A percentile compares a stretch with the other conserved stretches of the same genome.
These are phyloP conservation scores for Drosophila orena DNA, from an alignment of 1,140 invertebrate species.

Conservation along the genomic window DNA sequence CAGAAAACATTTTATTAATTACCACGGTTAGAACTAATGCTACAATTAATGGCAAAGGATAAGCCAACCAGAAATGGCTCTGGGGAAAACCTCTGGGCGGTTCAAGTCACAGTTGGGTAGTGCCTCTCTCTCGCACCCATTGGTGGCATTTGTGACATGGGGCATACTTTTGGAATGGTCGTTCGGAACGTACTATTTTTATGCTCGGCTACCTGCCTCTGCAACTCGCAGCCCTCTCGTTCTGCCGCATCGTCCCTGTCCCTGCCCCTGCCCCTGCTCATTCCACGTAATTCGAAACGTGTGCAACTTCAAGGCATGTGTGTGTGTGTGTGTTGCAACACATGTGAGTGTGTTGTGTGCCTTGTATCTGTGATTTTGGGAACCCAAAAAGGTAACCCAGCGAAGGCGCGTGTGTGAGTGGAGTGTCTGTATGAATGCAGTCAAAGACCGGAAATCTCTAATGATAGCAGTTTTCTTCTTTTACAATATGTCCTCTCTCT, in stretches of 20 bases:
- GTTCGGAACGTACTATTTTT: not conserved
- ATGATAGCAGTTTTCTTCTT: conserved; percentile 44
- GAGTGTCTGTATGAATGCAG: conserved; percentile 34
- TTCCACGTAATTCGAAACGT: conserved; percentile 8
- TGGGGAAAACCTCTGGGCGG: conserved; percentile 19
- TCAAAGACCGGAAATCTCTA: conserved; percentile 71
- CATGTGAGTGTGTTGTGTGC: conserved; percentile 4
- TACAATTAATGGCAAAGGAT: conserved; percentile 16
- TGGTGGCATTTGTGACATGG: conserved; percentile 1
- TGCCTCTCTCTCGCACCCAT: not conserved
- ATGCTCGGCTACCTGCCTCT: conserved; percentile 25
- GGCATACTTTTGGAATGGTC: conserved; percentile 32
- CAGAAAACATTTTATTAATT: no score
- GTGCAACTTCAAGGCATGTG: conserved; percentile 6
- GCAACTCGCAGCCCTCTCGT: no score
- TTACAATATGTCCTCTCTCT: not conserved
- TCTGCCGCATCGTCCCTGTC: not conserved
- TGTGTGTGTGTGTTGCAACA: conserved; percentile 27
- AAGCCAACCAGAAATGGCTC: no score
- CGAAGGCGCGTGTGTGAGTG: conserved; percentile 1
- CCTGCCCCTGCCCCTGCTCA: not conserved
- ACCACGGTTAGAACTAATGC: conserved; percentile 6
- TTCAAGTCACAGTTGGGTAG: conserved; percentile 11
- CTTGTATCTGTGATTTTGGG: conserved; percentile 6
- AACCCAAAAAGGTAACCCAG: conserved; percentile 12